Base-by-base conservation (phyloP, 53 echinoderm and acorn worm genomes). In the Echinarachnius parma region DNA sequence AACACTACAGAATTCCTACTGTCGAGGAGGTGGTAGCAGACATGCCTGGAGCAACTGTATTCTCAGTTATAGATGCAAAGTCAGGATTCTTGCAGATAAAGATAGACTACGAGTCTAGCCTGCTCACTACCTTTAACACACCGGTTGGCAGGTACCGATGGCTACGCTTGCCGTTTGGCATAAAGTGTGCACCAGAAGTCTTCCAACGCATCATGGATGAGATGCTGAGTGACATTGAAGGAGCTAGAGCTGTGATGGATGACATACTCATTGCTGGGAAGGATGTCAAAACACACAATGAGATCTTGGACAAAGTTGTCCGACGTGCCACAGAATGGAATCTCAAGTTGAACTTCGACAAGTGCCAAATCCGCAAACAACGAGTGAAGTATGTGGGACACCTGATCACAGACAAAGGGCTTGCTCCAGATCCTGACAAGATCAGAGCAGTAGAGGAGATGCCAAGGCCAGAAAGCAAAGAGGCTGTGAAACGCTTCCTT, bases 101-200 rank as follows among this genome's bases (percentile, higher is more conserved):
- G 50, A 34, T 89, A 3, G 75, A 86, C 66, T 81, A 89, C 27
- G 82, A 86, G 66, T 53, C 78, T 0, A 77, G 74, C 16, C 64
- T 81, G 27, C 63, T 89, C 0, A 85, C 81, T 10, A 85, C 86
- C 3, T 90, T 86, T 55, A 86, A 79, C 49, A 82, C 83, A 5
- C 86, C 77, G 21, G 54, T 86, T 21, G 80, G 86, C 18, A 46
- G 86, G 21, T 91, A 86, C 26, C 52, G 91, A 47, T 91, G 83
- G 77, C 48, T 87, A 2, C 66, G 86, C 15, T 76, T 86, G 8
- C 86, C 83, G 10, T 86, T 90, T 70, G 86, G 86, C 11, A 82
- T 83, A n/a, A 78, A 78, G 33, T 81, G 61, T 74, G 82, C 54
- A 31, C 86, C 63, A 8, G 74, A 60, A 45, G 63, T 57, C 28